Percentiles rank a stretch among this genome's conserved stretches.
These are phyloP conservation scores for Marmota monax DNA, from an alignment of 2,113 vertebrate species.

Conservation along the genomic window DNA sequence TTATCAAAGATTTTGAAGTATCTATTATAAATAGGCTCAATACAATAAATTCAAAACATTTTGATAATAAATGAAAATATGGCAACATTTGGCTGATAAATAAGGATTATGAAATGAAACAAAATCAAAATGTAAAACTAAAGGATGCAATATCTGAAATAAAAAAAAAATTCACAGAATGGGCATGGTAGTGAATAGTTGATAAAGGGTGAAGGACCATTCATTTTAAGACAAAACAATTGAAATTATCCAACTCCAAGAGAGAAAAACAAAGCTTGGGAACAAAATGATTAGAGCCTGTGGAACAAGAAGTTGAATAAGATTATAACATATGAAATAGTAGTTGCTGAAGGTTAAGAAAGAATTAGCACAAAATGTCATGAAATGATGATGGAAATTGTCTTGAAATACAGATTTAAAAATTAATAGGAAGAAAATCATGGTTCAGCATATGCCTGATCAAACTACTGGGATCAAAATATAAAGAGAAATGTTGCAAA, in stretches of 20 bases:
- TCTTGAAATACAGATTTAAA: background rate
- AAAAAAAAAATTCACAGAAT: background rate
- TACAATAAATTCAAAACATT: background rate
- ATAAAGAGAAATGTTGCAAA: background rate
- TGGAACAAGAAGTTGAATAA: background rate
- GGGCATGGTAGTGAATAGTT: background rate
- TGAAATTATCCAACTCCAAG: background rate
- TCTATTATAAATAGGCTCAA: background rate
- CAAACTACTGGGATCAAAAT: background rate
- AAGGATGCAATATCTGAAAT: background rate
- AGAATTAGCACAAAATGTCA: background rate
- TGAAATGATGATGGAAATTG: background rate
- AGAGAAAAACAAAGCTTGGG: background rate
- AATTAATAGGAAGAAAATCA: background rate
- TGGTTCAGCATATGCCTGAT: background rate
- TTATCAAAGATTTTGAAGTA: background rate
- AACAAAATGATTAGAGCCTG: background rate
- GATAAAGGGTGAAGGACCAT: background rate
- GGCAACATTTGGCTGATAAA: background rate
- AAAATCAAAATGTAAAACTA: background rate
- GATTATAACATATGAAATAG: background rate
- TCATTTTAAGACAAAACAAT: background rate
- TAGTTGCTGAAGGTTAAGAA: background rate
- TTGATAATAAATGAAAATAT: background rate
- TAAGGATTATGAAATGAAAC: background rate